phyloP scores from a whole-genome alignment of 2,113 vertebrate genomes.

The Diadophis punctatus region DNA sequence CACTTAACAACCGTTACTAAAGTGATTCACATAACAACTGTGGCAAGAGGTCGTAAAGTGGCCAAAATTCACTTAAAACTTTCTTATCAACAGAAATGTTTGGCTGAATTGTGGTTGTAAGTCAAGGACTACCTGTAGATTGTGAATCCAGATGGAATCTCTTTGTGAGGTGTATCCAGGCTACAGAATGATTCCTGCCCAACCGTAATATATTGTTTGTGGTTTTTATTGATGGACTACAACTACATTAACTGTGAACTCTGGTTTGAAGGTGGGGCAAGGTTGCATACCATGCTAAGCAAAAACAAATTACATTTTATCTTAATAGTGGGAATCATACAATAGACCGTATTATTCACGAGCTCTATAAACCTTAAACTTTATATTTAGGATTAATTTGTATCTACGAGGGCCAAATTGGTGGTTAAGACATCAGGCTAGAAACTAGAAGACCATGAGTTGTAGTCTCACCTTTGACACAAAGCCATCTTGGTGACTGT shows the following conservation, averaged over 20 bases:
- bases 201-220: not conserved
- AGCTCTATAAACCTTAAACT: not conserved
- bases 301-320: not conserved
- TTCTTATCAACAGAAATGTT: not conserved
- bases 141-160: not conserved
- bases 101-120: not conserved
- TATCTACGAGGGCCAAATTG: not conserved
- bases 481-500: too few relatives aligned
- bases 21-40: not conserved
- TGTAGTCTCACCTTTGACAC: too few relatives aligned
- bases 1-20: not conserved
- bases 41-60: not conserved
- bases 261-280: not conserved
- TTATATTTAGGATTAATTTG: not conserved
- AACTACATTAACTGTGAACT: not conserved
- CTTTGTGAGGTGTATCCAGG: not conserved
- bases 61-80: not conserved
- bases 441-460: too few relatives aligned
- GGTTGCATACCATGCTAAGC: not conserved
- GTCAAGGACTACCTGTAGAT: not conserved
- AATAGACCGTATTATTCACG: not conserved
- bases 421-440: not conserved
- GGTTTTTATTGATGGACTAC: not conserved
- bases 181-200: not conserved
- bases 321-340: not conserved